These are phyloP conservation scores for Charadrius vociferus DNA, from an alignment of 2,113 vertebrate genomes.

Conservation along the genomic window DNA sequence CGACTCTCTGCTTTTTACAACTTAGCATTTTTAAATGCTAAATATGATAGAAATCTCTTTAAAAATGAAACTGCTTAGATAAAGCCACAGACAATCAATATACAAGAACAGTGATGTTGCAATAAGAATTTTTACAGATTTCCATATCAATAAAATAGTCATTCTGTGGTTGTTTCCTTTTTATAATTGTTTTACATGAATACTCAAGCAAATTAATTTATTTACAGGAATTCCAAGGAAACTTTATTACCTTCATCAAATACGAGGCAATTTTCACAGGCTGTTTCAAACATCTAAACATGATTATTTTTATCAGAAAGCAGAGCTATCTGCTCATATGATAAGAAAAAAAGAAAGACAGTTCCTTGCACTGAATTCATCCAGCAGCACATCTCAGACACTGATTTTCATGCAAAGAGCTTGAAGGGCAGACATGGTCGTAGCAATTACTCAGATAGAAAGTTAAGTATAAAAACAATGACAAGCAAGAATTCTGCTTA, in stretches of 20 bases:
- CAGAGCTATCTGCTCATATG: background rate
- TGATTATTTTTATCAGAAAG: background rate
- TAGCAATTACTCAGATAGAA: background rate
- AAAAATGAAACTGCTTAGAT: background rate
- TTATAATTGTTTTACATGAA: background rate
- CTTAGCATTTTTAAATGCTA: background rate
- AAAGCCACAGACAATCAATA: background rate
- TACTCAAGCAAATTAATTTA: background rate
- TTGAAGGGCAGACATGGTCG: background rate
- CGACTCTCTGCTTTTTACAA: background rate
- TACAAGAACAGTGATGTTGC: accelerated
- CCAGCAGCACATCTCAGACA: background rate
- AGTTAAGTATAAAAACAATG: background rate
- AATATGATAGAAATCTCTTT: background rate
- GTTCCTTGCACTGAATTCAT: background rate
- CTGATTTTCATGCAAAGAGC: background rate
- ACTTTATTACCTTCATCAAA: background rate
- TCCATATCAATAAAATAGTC: background rate
- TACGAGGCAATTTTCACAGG: background rate
- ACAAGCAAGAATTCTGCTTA: background rate
- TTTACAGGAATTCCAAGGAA: background rate
- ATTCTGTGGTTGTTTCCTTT: background rate
- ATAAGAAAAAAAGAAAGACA: background rate
- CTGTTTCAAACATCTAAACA: background rate
- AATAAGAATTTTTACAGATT: background rate